phyloP scores from a whole-genome alignment of 2,797 vertebrate genomes.

The Muscicapa comitata region DNA sequence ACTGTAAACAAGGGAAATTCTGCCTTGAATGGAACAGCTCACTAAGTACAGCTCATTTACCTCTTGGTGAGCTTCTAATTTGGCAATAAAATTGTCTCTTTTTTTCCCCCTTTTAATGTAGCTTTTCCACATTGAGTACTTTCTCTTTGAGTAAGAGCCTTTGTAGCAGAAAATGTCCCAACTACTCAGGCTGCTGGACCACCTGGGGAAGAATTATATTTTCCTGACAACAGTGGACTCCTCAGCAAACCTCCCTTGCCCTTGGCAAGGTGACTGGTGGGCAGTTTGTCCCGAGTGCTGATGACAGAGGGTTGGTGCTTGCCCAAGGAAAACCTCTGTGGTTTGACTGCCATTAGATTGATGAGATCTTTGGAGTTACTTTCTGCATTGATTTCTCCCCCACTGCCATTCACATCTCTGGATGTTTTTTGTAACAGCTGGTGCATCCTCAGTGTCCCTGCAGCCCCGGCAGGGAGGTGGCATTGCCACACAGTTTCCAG shows the following conservation, averaged over 20 bases:
- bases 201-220: not conserved
- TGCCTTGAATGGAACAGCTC: constrained; percentile 27
- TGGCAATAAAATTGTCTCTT: constrained; percentile 24
- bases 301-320: not conserved
- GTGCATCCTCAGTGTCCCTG: not conserved
- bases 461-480: not conserved
- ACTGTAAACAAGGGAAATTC: constrained; percentile 2
- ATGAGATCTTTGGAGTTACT: not conserved
- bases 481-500: not conserved
- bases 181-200: not conserved
- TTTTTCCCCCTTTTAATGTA: not conserved
- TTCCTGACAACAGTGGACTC: not conserved
- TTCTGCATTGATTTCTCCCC: not conserved
- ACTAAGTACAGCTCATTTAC: not conserved
- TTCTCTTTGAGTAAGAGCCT: not conserved
- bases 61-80: not conserved
- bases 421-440: not conserved
- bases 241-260: not conserved
- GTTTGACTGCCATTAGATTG: not conserved
- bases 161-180: not conserved
- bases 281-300: not conserved
- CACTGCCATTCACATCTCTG: not conserved
- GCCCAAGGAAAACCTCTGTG: not conserved
- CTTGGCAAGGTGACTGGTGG: not conserved
- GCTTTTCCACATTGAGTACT: not conserved